Evolutionary conservation across 2,113 vertebrate species (phyloP).

Genomic region (Pituophis catenifer): DNA sequence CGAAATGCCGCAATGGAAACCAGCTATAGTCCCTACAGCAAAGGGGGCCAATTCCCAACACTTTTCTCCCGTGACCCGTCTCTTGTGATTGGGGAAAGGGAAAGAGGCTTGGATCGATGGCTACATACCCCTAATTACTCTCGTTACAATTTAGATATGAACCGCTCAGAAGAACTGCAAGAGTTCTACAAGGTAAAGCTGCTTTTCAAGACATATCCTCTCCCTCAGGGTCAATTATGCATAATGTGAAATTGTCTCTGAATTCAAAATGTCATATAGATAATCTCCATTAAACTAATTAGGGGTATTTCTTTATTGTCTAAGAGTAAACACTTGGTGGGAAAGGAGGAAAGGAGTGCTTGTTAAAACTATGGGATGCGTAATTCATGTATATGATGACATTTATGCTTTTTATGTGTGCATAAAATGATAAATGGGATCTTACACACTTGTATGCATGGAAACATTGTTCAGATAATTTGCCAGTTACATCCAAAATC

Average conservation of each 20-base stretch:
- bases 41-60: constrained; percentile 59
- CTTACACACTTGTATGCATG: background rate
- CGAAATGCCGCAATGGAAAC: constrained; percentile 37
- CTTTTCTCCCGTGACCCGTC: constrained; percentile 47
- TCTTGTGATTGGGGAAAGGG: background rate
- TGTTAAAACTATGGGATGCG: background rate
- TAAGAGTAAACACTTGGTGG: background rate
- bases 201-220: no score
- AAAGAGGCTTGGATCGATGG: constrained; percentile 1
- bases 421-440: background rate
- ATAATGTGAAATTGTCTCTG: background rate
- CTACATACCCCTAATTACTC: constrained; percentile 45
- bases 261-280: background rate
- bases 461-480: background rate
- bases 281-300: background rate
- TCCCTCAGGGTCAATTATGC: background rate
- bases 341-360: background rate
- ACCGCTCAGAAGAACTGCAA: constrained; percentile 47
- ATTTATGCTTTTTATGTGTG: background rate
- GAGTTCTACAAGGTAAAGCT: constrained; percentile 66
- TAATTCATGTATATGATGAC: background rate
- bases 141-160: constrained; percentile 52
- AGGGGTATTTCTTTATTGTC: background rate
- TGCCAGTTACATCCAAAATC: background rate
- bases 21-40: constrained; percentile 33